Percentiles rank a stretch among this genome's conserved stretches.
Evolutionary conservation across 2,113 vertebrate genomes (phyloP).

Genomic region (Pomatostomus ruficeps): DNA sequence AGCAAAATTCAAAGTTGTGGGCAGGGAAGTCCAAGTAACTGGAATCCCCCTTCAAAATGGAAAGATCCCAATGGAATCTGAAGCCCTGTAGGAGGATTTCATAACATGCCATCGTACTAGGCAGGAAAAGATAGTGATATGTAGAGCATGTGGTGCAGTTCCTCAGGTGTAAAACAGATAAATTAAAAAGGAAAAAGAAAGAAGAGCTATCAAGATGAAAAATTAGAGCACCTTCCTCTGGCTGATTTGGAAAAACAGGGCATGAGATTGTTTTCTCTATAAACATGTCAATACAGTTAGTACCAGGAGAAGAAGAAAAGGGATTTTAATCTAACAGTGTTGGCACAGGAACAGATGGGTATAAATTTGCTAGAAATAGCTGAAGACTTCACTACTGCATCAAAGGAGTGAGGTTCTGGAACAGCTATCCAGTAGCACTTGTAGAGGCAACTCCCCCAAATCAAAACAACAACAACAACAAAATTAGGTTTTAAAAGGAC

Average conservation of each 20-base stretch:
- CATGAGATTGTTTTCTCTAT: neutral
- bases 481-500: neutral
- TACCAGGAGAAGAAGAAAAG: neutral
- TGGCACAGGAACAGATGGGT: neutral
- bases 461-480: neutral
- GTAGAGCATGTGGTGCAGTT: neutral
- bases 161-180: neutral
- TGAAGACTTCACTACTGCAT: neutral
- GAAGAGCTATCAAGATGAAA: neutral
- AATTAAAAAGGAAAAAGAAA: neutral
- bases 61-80: neutral
- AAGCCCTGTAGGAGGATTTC: neutral
- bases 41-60: neutral
- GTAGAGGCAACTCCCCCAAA: neutral
- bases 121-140: neutral
- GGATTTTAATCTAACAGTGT: neutral
- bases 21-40: neutral
- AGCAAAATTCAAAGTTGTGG: neutral
- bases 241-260: neutral
- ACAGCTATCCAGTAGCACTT: neutral
- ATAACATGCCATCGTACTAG: neutral
- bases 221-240: neutral
- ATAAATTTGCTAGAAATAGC: neutral
- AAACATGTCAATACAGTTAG: neutral
- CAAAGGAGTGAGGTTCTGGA: neutral